These are phyloP conservation scores for Nebria salina DNA, from an alignment of 2,888 invertebrate genomes.

Conservation along the genomic window DNA sequence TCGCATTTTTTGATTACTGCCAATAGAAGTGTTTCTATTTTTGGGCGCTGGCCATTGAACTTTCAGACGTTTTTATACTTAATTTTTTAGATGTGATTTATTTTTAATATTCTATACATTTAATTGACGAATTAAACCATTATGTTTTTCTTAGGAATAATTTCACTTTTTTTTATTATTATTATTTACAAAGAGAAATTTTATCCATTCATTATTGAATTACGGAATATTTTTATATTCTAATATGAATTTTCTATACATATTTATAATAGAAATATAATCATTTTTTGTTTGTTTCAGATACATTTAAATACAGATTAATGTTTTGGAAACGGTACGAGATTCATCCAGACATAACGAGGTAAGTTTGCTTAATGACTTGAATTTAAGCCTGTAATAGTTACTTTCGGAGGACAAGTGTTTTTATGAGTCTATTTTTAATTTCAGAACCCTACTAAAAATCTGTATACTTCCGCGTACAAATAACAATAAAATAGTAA, in stretches of 20 bases:
- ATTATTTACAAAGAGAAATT: constrained; percentile 3
- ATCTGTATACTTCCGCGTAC: not conserved
- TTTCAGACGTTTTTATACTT: not conserved
- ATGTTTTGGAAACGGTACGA: constrained; percentile 71
- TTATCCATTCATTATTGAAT: not conserved
- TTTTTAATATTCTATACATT: not conserved
- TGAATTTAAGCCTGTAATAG: not conserved
- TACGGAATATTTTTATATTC: not conserved
- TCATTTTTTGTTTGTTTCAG: constrained; percentile 57
- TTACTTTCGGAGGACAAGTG: not conserved
- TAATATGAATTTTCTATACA: not conserved
- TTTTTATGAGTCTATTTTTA: not conserved
- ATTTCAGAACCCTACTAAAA: constrained; percentile 55
- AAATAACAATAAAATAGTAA: not conserved
- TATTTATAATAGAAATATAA: not conserved
- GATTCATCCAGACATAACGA: constrained; percentile 75
- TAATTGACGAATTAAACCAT: not conserved
- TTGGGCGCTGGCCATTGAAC: not conserved
- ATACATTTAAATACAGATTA: constrained; percentile 58
- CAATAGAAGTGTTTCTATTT: not conserved
- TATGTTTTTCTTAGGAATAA: not conserved
- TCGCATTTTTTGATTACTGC: not conserved
- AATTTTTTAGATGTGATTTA: not conserved
- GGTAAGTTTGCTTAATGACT: constrained; percentile 60
- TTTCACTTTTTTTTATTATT: constrained; percentile 5